Conservation (phyloP, 2,797 vertebrate species). For the Acomys russatus region DNA sequence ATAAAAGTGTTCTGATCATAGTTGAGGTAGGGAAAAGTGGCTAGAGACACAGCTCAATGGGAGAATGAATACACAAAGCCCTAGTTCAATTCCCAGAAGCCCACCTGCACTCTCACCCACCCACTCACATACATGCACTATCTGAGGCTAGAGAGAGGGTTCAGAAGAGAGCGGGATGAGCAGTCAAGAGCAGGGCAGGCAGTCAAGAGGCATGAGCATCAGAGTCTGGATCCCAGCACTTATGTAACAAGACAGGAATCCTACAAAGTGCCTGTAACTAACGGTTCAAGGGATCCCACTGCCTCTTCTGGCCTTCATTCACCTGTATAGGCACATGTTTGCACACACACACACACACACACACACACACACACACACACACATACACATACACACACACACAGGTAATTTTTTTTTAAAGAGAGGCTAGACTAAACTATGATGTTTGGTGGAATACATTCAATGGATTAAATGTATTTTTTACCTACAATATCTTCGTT, state of each 20-base stretch:
- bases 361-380: not conserved
- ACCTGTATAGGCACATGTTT: not conserved
- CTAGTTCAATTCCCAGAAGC: not conserved
- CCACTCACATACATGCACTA: no score
- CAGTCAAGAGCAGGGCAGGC: no score
- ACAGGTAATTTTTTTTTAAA: not conserved
- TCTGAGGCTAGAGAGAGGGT: not conserved
- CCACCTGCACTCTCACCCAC: not conserved
- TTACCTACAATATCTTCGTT: not conserved
- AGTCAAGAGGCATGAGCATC: no score
- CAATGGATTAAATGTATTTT: not conserved
- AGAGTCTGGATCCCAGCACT: not conserved
- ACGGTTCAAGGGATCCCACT: not conserved
- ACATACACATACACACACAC: not conserved
- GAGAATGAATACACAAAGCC: not conserved
- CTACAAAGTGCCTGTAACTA: not conserved
- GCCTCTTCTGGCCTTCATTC: not conserved
- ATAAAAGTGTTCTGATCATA: not conserved
- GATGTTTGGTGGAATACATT: not conserved
- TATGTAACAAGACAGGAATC: not conserved
- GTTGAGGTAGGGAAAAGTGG: not conserved
- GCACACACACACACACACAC: not conserved
- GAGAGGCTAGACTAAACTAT: not conserved
- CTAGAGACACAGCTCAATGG: not conserved
- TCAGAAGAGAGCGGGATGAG: not conserved